Base-by-base conservation (phyloP, 2,113 vertebrate species). In the Albula goreensis region DNA sequence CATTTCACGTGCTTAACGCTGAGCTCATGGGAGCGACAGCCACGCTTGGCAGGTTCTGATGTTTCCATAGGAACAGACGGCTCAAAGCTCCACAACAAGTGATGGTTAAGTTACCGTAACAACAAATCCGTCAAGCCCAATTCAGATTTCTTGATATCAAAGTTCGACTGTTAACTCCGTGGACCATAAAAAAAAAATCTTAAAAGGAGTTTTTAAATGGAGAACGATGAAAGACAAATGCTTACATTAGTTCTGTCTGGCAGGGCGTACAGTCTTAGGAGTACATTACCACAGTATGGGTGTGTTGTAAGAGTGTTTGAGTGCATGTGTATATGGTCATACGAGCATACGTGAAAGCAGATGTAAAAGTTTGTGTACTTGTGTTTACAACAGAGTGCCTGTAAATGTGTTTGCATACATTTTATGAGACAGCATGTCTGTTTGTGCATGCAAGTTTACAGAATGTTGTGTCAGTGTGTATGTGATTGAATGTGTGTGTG, bases 41-140 rank as follows among this genome's bases (percentile, higher is more conserved):
- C 90, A 87, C 85, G 89, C 82, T 87, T 90, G 89, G 86, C 83
- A 87, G 77, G 83, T 87, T 88, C 82, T 84, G 85, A 83, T 79
- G 85, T 93, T 49, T 90, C 91, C 93, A 92, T 88, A 87, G 89
- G 41, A 31, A 93, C 87, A 82, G 82, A 15, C 51, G 77, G 82
- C 87, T 82, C 82, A 88, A 87, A 80, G 89, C 92, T 92, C 92
- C 94, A 94, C 86, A 92, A 94, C 91, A 95, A 86, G 92, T 83
- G 87, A 86, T 57, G 12, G 85, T 89, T 92, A 89, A 87, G 91
- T 90, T 88, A 84, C 88, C 87, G 84, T 87, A 89, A 86, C 89
- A 87, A 89, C 89, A 88, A 87, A 86, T 85, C 82, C 83, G 84
- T 82, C 84, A n/a, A 74, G 85, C 89, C 85, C 90, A 91, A 89